Evolutionary conservation across 2,888 invertebrate genomes (phyloP), one percentile per base, ranked within the genome.

Genomic region (Troides aeacus): DNA sequence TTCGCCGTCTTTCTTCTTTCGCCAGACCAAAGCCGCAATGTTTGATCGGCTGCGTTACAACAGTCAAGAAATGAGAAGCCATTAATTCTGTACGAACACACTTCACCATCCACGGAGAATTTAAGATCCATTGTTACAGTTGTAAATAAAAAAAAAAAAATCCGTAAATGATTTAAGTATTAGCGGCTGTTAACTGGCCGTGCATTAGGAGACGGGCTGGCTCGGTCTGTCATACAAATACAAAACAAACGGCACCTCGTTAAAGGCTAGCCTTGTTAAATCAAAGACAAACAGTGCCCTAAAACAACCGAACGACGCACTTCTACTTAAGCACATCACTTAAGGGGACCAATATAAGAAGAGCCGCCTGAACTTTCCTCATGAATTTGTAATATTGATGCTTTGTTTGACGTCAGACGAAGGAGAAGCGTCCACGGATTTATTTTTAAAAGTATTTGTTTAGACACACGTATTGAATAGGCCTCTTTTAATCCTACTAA

Each of bases 241-340:
- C 70, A 79, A 88, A 88, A 88, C 85, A 89, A 90, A 87, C 84
- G 74, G 72, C 75, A 83, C 76, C 88, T 90, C 89, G 88, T 90
- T 88, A 89, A 81, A 83, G 82, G 81, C 81, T 81, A 84, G 79
- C 84, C 87, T 86, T 88, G 90, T 87, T 84, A 86, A 84, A 81
- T 79, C 79, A 74, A 85, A 85, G 83, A 82, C 87, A 90, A 91
- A 90, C 85, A 88, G 75, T 78, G 81, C 80, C 88, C 89, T 89
- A 90, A 90, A 90, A 91, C 89, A 90, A 90, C 89, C 85, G 88
- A 90, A 89, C 89, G 86, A 82, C 82, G 81, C 83, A 85, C 85
- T 86, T 79, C 89, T 87, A 90, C 89, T 90, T 91, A 89, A 86
- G 83, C 84, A 84, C 86, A 86, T 86, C 89, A 89, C 88, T 88